Evolutionary conservation across 2,797 vertebrate genomes (phyloP), one percentile per base, ranked within the genome.

Genomic region (Amblyraja radiata): DNA sequence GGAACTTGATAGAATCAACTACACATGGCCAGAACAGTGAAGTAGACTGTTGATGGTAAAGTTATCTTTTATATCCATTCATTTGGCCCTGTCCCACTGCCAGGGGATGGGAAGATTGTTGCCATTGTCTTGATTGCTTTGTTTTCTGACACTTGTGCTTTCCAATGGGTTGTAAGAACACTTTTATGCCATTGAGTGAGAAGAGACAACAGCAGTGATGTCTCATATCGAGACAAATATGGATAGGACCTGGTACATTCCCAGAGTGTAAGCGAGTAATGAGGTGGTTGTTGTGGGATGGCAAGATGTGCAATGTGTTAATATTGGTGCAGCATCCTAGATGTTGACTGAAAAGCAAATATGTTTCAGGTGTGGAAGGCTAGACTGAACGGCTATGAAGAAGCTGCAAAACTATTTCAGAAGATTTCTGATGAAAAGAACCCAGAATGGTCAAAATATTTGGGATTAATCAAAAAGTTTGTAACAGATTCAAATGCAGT

Each of bases 401-500:
- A 99, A 95, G 98, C 98, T 10, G 94, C 98, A 93, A 99, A 99
- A 94, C 95, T 99, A 93, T 99, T 99, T 95, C 97, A 98, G 95
- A 98, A 96, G 95, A 98, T 99, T 94, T 96, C 95, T 28, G 99
- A 99, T 93, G 98, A 99, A 95, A 99, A 99, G 96, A 99, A 97
- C 95, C 97, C 98, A 0, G 98, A 99, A 95, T 99, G 98, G 98
- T 97, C 97, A 88, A 99, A 99, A 94, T 99, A 97, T 94, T 97
- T 99, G 94, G 98, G 98, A 80, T 95, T 99, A 93, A 96, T 99
- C 68, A 99, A 98, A 96, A 99, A 97, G 95, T 99, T 99, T 96
- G 99, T 99, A 93, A 99, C 98, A 0, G 99, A 99, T 73, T 99
- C 98, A 8, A 99, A 99, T 94, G 99, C 98, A 0, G 97, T 99